Evolutionary conservation across 2,113 vertebrate species (phyloP).

Genomic region (Psilopsiagon aurifrons): DNA sequence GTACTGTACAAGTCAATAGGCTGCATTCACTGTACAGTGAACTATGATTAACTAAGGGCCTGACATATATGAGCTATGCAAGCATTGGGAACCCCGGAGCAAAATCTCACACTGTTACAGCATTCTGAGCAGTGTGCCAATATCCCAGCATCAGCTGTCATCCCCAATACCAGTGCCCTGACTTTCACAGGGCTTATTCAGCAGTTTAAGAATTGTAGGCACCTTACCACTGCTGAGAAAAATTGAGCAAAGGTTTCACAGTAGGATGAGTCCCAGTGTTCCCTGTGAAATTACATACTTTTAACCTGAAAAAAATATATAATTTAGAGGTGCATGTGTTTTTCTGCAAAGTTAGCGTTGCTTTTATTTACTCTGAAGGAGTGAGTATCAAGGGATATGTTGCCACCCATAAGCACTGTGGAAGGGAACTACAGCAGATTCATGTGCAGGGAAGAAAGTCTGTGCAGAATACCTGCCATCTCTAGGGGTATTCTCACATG

Average conservation of each 20-base stretch:
- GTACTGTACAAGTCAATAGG: neutral
- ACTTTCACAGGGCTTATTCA: constrained; percentile 43
- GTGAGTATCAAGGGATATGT: constrained; percentile 43
- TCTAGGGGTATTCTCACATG: neutral
- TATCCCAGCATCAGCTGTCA: constrained; percentile 30
- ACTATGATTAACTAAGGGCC: constrained; percentile 20
- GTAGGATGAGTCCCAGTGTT: constrained; percentile 58
- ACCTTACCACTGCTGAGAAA: constrained; percentile 68
- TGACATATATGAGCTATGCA: constrained; percentile 28
- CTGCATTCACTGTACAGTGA: neutral
- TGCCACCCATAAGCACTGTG: constrained; percentile 33
- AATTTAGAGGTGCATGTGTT: constrained; percentile 68
- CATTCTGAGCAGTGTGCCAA: neutral
- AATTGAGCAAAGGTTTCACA: constrained; percentile 72
- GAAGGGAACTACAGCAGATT: constrained; percentile 40
- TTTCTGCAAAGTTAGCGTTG: constrained; percentile 41
- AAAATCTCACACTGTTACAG: neutral
- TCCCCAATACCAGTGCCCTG: neutral
- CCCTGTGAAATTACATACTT: constrained; percentile 73
- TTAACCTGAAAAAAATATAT: constrained; percentile 68
- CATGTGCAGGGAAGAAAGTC: constrained; percentile 4
- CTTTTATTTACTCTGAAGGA: constrained; percentile 70
- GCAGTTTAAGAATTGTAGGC: constrained; percentile 30
- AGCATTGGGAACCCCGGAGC: constrained; percentile 8
- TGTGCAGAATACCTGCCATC: neutral